These are phyloP conservation scores for Buathra laborator DNA, from an alignment of 2,888 invertebrate species.

Conservation along the genomic window DNA sequence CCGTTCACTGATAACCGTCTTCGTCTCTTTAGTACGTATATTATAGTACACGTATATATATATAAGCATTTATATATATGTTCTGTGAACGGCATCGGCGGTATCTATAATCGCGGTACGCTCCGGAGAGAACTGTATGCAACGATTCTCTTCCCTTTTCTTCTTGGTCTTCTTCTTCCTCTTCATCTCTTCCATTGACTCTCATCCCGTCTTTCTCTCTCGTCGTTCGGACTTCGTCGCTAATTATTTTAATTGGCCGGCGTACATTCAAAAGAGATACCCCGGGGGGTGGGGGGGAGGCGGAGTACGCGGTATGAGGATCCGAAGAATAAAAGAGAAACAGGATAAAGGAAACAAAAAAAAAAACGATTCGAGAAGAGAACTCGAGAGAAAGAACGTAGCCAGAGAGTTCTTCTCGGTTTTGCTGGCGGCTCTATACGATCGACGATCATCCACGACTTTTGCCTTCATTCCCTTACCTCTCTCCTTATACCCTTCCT, in stretches of 20 bases:
- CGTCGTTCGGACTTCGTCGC: conserved; percentile 83
- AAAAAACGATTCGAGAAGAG: conserved; percentile 10
- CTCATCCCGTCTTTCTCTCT: conserved; percentile 29
- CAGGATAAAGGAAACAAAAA: conserved; percentile 23
- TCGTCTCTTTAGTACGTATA: conserved; percentile 34
- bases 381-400: conserved; percentile 29
- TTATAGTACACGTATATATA: conserved; percentile 22
- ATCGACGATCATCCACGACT: conserved; percentile 69
- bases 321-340: conserved; percentile 34
- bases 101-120: conserved; percentile 53
- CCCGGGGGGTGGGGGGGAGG: conserved; percentile 66
- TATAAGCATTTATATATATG: neutral
- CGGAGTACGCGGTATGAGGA: conserved; percentile 49
- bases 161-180: conserved; percentile 35
- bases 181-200: conserved; percentile 35
- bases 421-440: conserved; percentile 67
- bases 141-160: conserved; percentile 27
- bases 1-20: conserved; percentile 38
- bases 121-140: conserved; percentile 32
- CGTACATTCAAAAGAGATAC: conserved; percentile 84
- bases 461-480: conserved; percentile 52
- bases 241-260: conserved; percentile 86
- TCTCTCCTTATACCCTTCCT: conserved; percentile 31
- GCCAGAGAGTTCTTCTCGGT: conserved; percentile 28
- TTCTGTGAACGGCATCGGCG: conserved; percentile 42